Evolutionary conservation across 2,113 vertebrate species (phyloP), one percentile per base, ranked within the genome.

Genomic region (Hippotragus niger): DNA sequence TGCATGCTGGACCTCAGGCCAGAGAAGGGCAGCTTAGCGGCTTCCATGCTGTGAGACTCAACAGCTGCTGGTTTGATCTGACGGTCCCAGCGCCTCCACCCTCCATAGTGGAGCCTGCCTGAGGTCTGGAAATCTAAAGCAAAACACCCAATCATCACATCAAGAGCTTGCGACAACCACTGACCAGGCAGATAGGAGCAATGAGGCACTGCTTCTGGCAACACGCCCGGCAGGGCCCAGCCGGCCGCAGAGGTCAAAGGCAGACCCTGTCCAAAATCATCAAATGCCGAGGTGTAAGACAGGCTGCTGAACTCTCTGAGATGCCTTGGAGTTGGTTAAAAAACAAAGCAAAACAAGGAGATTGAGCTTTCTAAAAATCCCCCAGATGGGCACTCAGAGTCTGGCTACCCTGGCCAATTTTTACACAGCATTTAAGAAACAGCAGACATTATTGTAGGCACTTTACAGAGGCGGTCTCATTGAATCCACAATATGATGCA

Each of bases 201-300:
- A 53, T 0, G 25, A 86, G 4, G 14, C 21, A 57, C 84, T 83
- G 76, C 97, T 95, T 93, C 82, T 52, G 8, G 36, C 5, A 53
- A 53, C 87, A 71, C 5, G 2, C 58, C 97, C 83, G 89, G 81
- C 87, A 82, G 97, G 88, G 96, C 97, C 91, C 97, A 96, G 95
- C 95, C 87, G 16, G 85, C 86, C 8, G 1, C 96, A 81, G 92
- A 94, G 93, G 97, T 16, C 0, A 95, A 64, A 94, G 87, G 33
- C 1, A 76, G 96, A 36, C 0, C 67, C 96, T 0, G 1, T 53
- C 92, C 91, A 92, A 94, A 43, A 91, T 43, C 93, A 97, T 88
- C 96, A 95, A 91, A 89, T 2, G 3, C 76, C 0, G 36, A 85
- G 94, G 47, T 4, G 1, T 3, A 50, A 43, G 60, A 67, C 86